These are phyloP conservation scores for Penaeus monodon DNA, from an alignment of 2,888 invertebrate genomes.

Conservation along the genomic window DNA sequence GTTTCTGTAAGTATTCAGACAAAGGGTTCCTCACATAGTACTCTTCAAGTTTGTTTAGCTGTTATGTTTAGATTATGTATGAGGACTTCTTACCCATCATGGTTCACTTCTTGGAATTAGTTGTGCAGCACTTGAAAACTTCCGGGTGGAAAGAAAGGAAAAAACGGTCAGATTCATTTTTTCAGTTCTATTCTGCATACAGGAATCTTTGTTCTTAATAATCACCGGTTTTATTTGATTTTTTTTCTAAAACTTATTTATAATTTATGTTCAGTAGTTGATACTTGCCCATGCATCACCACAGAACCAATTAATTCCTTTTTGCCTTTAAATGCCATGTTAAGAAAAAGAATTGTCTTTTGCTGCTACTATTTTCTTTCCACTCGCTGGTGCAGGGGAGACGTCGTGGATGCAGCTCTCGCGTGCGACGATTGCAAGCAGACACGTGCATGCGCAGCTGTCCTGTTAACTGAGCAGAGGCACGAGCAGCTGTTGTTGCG, in stretches of 20 bases:
- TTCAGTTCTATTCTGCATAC: too few relatives aligned
- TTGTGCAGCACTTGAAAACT: conserved; percentile 55
- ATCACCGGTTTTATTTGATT: too few relatives aligned
- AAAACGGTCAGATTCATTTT: too few relatives aligned
- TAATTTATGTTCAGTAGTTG: too few relatives aligned
- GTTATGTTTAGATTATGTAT: conserved; percentile 62
- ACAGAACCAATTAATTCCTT: too few relatives aligned
- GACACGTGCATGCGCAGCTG: not conserved
- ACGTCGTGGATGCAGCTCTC: conserved; percentile 14
- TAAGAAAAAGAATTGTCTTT: too few relatives aligned
- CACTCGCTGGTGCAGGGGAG: conserved; percentile 44
- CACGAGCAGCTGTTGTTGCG: not conserved
- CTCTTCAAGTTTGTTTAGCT: conserved; percentile 58
- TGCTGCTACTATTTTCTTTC: conserved; percentile 19
- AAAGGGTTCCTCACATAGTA: conserved; percentile 48
- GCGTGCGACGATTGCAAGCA: conserved; percentile 13
- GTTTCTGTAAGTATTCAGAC: conserved; percentile 43
- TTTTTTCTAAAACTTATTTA: too few relatives aligned
- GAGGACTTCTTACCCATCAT: conserved; percentile 58
- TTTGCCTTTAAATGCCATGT: too few relatives aligned
- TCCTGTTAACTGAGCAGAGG: not conserved
- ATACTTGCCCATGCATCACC: too few relatives aligned
- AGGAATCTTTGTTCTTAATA: too few relatives aligned
- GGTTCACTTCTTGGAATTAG: conserved; percentile 55
- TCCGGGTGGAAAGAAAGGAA: conserved; percentile 49